Evolutionary conservation across 2,113 vertebrate genomes (phyloP).

Genomic region (Grallaria varia): DNA sequence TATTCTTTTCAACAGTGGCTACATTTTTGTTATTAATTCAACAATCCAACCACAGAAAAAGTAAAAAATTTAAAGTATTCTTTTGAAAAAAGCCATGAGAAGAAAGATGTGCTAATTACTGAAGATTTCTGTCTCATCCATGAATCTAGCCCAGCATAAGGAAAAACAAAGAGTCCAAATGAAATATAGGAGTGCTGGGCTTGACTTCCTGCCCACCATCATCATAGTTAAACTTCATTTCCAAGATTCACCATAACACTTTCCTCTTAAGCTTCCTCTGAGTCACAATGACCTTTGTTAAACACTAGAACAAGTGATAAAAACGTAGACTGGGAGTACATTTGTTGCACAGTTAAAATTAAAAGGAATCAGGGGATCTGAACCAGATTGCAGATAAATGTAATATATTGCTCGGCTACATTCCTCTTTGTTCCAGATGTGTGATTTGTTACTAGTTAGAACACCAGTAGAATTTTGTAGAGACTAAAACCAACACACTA

Average conservation of each 20-base stretch:
- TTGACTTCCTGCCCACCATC: neutral
- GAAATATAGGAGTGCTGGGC: neutral
- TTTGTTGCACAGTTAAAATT: conserved; percentile 35
- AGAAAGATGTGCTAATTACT: conserved; percentile 1
- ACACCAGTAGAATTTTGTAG: conserved; percentile 20
- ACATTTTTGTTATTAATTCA: conserved; percentile 40
- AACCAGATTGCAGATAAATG: conserved; percentile 46
- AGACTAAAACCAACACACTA: conserved; percentile 5
- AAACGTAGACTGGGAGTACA: conserved; percentile 25
- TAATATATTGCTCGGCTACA: neutral
- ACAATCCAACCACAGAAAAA: conserved; percentile 19
- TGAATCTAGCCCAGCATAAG: neutral
- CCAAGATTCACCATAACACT: conserved; percentile 20
- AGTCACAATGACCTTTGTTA: conserved; percentile 56
- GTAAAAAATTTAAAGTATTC: conserved; percentile 25
- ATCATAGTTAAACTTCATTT: conserved; percentile 4
- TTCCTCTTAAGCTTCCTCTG: conserved; percentile 31
- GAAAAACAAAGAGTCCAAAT: neutral
- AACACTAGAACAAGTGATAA: conserved; percentile 37
- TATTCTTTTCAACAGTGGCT: neutral
- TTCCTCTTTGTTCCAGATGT: conserved; percentile 21
- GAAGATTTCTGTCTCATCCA: neutral
- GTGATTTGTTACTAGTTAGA: conserved; percentile 32
- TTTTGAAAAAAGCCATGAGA: conserved; percentile 30
- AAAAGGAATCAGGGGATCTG: conserved; percentile 19